Percentiles rank a stretch among this genome's conserved stretches.
These are phyloP conservation scores for Camponotus pennsylvanicus DNA, from an alignment of 1,140 invertebrate species.

Conservation along the genomic window DNA sequence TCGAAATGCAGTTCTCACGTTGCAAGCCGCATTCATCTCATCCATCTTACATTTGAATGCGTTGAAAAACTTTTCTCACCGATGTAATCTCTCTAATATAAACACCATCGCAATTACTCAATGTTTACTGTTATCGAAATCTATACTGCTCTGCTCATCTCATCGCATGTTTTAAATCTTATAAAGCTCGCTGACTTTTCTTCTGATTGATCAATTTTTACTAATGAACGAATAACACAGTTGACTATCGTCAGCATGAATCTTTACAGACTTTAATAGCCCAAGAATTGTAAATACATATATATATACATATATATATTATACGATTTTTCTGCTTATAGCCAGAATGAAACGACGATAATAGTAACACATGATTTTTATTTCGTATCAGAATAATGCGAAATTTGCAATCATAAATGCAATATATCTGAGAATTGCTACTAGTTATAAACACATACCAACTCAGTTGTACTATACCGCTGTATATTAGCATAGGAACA, in stretches of 20 bases:
- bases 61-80: conserved; percentile 24
- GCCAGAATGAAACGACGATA: conserved; percentile 32
- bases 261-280: conserved; percentile 23
- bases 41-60: conserved; percentile 39
- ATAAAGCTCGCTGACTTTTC: conserved; percentile 44
- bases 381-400: conserved; percentile 1
- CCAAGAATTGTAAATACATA: conserved; percentile 11
- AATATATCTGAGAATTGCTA: not conserved
- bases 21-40: conserved; percentile 54
- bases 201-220: conserved; percentile 51
- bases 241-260: conserved; percentile 48
- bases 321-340: conserved; percentile 39
- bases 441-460: conserved; percentile 1
- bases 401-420: conserved; percentile 11
- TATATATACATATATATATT: not conserved
- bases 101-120: conserved; percentile 15
- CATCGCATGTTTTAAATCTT: conserved; percentile 65
- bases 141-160: not conserved
- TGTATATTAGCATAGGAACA: conserved; percentile 39
- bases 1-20: conserved; percentile 35
- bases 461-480: conserved; percentile 30
- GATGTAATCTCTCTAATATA: not conserved
- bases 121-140: conserved; percentile 19
- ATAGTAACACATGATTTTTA: conserved; percentile 11
- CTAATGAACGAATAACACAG: conserved; percentile 13